Evolutionary conservation across 2,888 invertebrate genomes (phyloP).

Genomic region (Agrotis exclamationis): DNA sequence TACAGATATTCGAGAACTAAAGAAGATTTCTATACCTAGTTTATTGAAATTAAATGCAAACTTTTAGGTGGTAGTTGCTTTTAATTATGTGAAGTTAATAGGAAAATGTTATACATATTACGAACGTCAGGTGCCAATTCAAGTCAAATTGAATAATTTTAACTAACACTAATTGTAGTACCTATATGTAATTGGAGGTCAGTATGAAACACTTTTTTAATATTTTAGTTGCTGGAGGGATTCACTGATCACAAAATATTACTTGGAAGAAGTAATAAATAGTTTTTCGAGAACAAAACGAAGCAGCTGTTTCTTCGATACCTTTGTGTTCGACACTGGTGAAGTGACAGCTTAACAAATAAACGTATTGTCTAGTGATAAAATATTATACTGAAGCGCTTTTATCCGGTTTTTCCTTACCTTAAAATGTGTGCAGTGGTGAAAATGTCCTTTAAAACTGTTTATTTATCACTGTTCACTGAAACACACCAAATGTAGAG

Average conservation of each 20-base stretch:
- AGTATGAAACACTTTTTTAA: not conserved
- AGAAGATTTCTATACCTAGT: too few species aligned
- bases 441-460: slow-evolving; percentile 60
- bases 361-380: slow-evolving; percentile 37
- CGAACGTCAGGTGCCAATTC: not conserved
- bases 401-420: slow-evolving; percentile 60
- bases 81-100: not conserved
- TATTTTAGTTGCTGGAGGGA: not conserved
- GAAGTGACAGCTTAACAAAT: slow-evolving; percentile 22
- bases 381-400: slow-evolving; percentile 21
- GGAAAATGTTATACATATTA: slow-evolving; percentile 8
- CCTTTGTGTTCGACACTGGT: not conserved
- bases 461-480: slow-evolving; percentile 59
- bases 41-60: not conserved
- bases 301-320: slow-evolving; percentile 36
- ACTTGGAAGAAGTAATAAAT: not conserved
- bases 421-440: slow-evolving; percentile 61
- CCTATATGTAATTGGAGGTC: too few species aligned
- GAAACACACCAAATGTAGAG: slow-evolving; percentile 37
- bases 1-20: not conserved
- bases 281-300: not conserved
- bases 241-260: not conserved
- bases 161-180: too few species aligned
- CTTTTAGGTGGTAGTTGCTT: not conserved
- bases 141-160: not conserved